Evolutionary conservation across 2,797 vertebrate species (phyloP), one percentile per base, ranked within the genome.

Genomic region (Acestrorhynchus altus): DNA sequence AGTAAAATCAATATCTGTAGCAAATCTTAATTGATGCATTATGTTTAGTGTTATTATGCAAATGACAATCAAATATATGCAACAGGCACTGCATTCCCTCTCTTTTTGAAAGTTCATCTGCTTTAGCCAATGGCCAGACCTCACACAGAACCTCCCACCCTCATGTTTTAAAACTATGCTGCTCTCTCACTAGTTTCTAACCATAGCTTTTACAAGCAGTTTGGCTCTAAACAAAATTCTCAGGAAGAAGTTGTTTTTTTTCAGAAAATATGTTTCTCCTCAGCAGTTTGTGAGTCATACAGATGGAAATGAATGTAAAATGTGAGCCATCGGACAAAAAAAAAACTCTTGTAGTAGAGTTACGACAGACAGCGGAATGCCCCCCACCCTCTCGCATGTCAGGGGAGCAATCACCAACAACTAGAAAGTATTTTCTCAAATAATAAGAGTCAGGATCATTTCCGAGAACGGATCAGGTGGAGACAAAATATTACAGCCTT

Each of bases 381-480:
- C 20, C 35, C 22, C 16, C 42, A 35, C 49, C 20, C 35, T 35
- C 16, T 28, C 60, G 26, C 12, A 10, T 40, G 28, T 20, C 40
- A 40, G 16, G 16, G 24, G 24, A 16, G 44, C 39, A 20, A 67
- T 26, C 11, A 31, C 22, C 8, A 35, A 59, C 6, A 35, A 20
- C 42, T 57, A 57, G 16, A 39, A 35, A 59, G 8, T 57, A 31
- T 22, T 31, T 80, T 54, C 6, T 49, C 26, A 74, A 35, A 56
- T 24, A 63, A 44, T 24, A 39, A 56, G 20, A 72, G 16, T n/a
- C 42, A 73, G 31, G 22, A 42, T 44, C 24, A 31, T 22, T 74
- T 47, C 64, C 0, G 24, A 69, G 24, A 68, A 51, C 24, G 49
- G 24, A 56, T 8, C 69, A n/a, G n/a, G n/a, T 39, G 35, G 42